A percentile compares a stretch with the other conserved stretches of the same genome.
Conservation (phyloP, 2,797 vertebrate genomes). For the Heterohyrax brucei region DNA sequence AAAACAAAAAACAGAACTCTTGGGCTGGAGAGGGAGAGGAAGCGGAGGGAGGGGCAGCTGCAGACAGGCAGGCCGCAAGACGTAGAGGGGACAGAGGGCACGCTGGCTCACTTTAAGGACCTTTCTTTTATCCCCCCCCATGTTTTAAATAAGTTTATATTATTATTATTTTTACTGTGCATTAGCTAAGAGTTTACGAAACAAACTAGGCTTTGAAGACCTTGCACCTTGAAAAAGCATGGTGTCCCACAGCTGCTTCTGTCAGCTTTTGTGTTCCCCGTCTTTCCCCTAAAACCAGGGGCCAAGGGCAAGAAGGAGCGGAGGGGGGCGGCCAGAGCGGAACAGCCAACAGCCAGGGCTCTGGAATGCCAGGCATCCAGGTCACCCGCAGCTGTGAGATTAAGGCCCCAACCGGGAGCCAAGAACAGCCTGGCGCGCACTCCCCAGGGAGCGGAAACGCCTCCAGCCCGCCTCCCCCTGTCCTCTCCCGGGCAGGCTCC, state of each 20-base stretch:
- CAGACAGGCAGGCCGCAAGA: accelerated
- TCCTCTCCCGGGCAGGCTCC: conserved; percentile 76
- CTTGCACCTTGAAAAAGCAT: accelerated
- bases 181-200: too few species aligned
- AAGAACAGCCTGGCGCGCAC: conserved; percentile 89
- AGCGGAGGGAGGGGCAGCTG: accelerated
- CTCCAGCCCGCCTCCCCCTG: conserved; percentile 77
- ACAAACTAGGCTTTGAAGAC: not conserved
- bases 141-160: too few species aligned
- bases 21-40: accelerated
- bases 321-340: conserved; percentile 77
- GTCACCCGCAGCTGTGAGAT: conserved; percentile 93
- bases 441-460: conserved; percentile 90
- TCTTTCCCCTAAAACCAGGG: not conserved
- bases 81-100: not conserved
- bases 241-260: not conserved
- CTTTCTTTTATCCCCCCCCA: too few species aligned
- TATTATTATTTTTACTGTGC: too few species aligned
- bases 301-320: not conserved
- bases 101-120: not conserved
- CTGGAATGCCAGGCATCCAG: conserved; percentile 95
- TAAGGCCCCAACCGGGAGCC: conserved; percentile 91
- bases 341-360: conserved; percentile 90
- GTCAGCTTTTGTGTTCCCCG: not conserved
- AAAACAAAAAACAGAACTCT: not conserved